A percentile compares a stretch with the other conserved stretches of the same genome.
Evolutionary conservation across 2,113 vertebrate species (phyloP).

Genomic region (Pavo muticus): DNA sequence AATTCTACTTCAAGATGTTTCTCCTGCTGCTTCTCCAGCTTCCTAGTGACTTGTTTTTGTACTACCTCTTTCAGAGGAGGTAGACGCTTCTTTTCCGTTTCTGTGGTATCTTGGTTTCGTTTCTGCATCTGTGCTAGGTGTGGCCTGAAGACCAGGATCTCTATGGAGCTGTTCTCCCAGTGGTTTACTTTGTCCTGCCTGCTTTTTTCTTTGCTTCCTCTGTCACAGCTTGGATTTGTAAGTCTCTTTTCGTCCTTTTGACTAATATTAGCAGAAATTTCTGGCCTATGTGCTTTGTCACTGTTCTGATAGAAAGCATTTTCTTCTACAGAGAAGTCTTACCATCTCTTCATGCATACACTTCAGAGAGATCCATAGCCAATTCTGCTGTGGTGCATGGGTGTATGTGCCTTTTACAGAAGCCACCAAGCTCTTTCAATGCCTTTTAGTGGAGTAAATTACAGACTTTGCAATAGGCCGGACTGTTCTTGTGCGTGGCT

Average conservation of each 20-base stretch:
- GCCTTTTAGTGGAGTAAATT: neutral
- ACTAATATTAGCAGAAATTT: neutral
- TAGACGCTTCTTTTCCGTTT: neutral
- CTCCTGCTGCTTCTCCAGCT: neutral
- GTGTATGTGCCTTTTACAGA: neutral
- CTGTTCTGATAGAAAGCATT: neutral
- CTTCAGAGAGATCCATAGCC: neutral
- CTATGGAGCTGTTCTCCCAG: neutral
- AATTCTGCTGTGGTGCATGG: neutral
- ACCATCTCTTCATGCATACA: neutral
- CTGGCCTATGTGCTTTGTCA: neutral
- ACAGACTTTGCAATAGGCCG: neutral
- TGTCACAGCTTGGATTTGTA: neutral
- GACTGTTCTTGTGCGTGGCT: neutral
- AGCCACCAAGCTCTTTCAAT: neutral
- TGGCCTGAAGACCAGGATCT: neutral
- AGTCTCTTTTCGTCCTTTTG: neutral
- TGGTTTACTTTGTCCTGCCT: neutral
- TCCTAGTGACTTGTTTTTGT: neutral
- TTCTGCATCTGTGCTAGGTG: neutral
- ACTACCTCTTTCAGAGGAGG: neutral
- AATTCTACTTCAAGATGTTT: neutral
- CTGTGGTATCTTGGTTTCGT: neutral
- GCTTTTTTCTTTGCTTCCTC: neutral
- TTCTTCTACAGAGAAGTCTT: neutral